Evolutionary conservation across 2,113 vertebrate genomes (phyloP).

Genomic region (Centrocercus urophasianus): DNA sequence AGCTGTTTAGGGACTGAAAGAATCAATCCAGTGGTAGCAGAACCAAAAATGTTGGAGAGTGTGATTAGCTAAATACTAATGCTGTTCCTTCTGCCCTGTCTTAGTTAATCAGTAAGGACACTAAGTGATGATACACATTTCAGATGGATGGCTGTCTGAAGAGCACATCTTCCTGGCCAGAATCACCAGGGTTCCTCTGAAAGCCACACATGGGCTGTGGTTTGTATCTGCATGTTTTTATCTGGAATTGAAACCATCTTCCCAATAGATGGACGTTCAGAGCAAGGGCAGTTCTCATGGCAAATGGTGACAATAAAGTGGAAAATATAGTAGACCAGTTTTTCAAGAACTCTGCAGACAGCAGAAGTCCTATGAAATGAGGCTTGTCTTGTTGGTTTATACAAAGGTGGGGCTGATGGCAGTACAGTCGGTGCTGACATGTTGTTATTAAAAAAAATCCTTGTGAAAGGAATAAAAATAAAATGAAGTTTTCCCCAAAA

Average conservation of each 20-base stretch:
- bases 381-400: neutral
- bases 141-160: neutral
- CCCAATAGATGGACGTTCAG: neutral
- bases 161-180: neutral
- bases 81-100: constrained; percentile 3
- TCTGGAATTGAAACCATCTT: neutral
- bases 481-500: neutral
- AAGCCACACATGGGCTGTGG: neutral
- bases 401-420: neutral
- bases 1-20: constrained; percentile 58
- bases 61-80: constrained; percentile 54
- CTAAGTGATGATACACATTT: neutral
- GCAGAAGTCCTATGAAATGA: neutral
- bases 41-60: constrained; percentile 8
- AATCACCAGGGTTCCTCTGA: neutral
- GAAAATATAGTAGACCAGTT: neutral
- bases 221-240: neutral
- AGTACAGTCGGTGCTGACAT: neutral
- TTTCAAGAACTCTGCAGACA: neutral
- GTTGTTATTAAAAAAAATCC: neutral
- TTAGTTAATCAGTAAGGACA: neutral
- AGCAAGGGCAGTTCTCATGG: neutral
- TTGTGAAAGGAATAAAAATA: neutral
- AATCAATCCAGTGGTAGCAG: constrained; percentile 38
- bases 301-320: neutral